Conservation (phyloP, 2,113 vertebrate genomes). For the Pelmatolapia mariae region DNA sequence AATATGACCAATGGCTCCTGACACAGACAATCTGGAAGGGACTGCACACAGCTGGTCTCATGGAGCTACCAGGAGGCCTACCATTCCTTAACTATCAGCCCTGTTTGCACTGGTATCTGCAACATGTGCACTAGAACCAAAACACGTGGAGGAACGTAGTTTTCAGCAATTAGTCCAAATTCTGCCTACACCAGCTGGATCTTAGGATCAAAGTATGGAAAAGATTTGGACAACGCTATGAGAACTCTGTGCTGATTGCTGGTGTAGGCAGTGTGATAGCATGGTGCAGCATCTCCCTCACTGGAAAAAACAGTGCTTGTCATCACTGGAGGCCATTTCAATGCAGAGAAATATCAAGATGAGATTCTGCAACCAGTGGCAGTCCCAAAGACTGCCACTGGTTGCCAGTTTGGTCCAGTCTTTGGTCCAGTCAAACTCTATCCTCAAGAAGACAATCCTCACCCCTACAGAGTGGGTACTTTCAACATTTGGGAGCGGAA, state of each 20-base stretch:
- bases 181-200: neutral
- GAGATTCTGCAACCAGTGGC: neutral
- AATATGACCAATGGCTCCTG: too few species aligned
- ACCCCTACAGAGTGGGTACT: neutral
- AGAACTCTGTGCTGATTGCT: neutral
- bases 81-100: too few species aligned
- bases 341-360: neutral
- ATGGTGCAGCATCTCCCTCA: neutral
- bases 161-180: neutral
- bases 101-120: neutral
- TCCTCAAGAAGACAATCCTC: neutral
- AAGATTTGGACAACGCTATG: neutral
- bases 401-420: too few species aligned
- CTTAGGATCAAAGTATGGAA: neutral
- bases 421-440: too few species aligned
- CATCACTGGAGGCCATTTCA: neutral
- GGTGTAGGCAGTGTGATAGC: neutral
- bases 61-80: too few species aligned
- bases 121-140: neutral
- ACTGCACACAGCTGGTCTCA: too few species aligned
- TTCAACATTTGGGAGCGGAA: neutral
- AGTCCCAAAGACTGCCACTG: neutral
- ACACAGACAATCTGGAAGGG: too few species aligned
- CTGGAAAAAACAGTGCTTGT: neutral
- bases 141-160: fast-evolving